Percentiles rank a stretch among this genome's conserved stretches.
These are phyloP conservation scores for Chrysomela aeneicollis DNA, from an alignment of 2,888 invertebrate species.

Conservation along the genomic window DNA sequence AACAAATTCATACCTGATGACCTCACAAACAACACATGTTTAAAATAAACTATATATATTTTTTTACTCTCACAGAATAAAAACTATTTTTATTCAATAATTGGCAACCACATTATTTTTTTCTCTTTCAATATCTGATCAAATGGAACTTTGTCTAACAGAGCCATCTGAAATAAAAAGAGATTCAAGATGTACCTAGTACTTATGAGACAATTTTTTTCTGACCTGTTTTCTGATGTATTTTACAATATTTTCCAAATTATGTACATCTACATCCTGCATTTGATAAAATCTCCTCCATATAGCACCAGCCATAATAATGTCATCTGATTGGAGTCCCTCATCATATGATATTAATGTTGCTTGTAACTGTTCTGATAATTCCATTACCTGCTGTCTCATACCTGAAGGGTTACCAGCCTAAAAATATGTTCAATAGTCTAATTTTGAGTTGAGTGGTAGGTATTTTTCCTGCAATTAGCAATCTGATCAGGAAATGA, in stretches of 20 bases:
- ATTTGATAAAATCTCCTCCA: conserved; percentile 85
- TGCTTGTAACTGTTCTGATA: conserved; percentile 85
- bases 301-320: conserved; percentile 78
- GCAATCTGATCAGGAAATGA: no score
- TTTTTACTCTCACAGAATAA: no score
- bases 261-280: conserved; percentile 69
- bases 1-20: no score
- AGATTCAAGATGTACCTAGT: conserved; percentile 9
- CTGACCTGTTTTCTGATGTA: conserved; percentile 81
- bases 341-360: conserved; percentile 87
- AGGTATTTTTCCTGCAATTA: no score
- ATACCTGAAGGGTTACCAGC: conserved; percentile 69
- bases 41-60: no score
- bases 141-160: conserved; percentile 34
- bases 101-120: conserved; percentile 10
- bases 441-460: no score
- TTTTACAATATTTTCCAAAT: conserved; percentile 75
- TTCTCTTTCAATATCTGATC: conserved; percentile 31
- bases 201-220: conserved; percentile 24
- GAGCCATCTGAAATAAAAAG: conserved; percentile 42
- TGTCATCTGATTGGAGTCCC: conserved; percentile 80
- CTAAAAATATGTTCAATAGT: no score
- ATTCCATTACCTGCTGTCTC: conserved; percentile 69
- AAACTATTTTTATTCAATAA: background rate
- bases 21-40: background rate